Base-by-base conservation (phyloP, 2,797 vertebrate genomes). In the Eulemur rubriventer region DNA sequence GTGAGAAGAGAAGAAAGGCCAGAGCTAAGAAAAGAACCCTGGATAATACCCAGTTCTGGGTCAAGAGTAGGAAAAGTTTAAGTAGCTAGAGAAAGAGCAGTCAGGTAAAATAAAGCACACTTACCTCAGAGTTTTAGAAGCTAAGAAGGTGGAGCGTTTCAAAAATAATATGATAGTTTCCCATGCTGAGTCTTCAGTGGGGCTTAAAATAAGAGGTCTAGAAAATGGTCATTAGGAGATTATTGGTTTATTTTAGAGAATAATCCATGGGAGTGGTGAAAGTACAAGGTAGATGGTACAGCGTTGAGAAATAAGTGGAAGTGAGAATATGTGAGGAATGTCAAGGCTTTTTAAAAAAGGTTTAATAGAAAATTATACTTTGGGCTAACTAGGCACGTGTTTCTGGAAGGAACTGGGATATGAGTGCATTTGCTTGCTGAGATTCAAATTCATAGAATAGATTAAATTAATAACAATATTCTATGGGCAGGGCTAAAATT, bases 41-140 rank as follows among this genome's bases (percentile, higher is more conserved):
- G 43, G 14, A 28, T 14, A 65, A 89, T 83, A 59, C 6, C 4
- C 11, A 57, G 12, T 79, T 11, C 46, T 22, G 38, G 33, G 26
- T 81, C 18, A 65, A 65, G 20, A 70, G 4, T 10, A 82, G 28
- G 13, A 88, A 83, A 69, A 48, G 20, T 70, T 89, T 52, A 46
- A 57, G 50, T 61, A 95, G 30, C 65, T 30, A 69, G 24, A 82
- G 55, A 73, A 55, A 92, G 22, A 75, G 22, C 20, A 67, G 17
- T 90, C 50, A 52, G 35, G 59, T 30, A 50, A 83, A 92, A 65
- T 17, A 93, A 82, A 86, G 8, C 7, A 78, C 46, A 33, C 11
- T 73, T 90, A 65, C 57, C 59, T 84, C 81, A 92, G 46, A 67
- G 18, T 83, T 96, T 94, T 46, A 87, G 85, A 94, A 55, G 28